phyloP scores from a whole-genome alignment of 2,113 vertebrate genomes.

The Solenodon paradoxus region DNA sequence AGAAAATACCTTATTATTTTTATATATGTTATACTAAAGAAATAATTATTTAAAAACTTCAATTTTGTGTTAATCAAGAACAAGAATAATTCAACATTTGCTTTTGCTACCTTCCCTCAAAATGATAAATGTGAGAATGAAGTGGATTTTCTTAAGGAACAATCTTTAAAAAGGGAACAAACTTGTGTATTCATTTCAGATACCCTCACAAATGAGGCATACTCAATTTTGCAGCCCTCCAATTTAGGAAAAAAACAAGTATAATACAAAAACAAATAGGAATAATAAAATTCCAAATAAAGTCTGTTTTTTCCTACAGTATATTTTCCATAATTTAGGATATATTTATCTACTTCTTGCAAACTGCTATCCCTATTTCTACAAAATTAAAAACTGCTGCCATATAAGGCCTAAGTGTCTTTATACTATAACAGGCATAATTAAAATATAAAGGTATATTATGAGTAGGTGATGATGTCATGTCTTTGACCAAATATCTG shows the following conservation, averaged over 20 bases:
- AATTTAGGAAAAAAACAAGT: not conserved
- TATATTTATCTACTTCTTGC: not conserved
- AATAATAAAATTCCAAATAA: not conserved
- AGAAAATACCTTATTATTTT: not conserved
- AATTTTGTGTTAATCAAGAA: conserved; percentile 16
- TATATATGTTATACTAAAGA: not conserved
- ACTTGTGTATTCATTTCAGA: not conserved
- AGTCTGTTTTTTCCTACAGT: not conserved
- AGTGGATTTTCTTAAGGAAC: not conserved
- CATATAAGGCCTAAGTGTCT: not conserved
- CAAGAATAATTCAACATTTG: not conserved
- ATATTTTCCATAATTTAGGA: not conserved
- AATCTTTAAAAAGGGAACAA: not conserved
- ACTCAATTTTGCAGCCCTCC: not conserved
- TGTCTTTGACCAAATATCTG: not conserved
- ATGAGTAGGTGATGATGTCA: not conserved
- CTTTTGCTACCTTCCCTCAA: conserved; percentile 21
- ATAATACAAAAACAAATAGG: not conserved
- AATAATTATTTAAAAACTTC: not conserved
- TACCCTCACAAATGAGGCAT: not conserved
- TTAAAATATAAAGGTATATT: not conserved
- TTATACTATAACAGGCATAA: not conserved
- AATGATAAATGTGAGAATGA: not conserved
- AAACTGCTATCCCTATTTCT: not conserved
- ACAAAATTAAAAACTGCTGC: not conserved